A percentile compares a stretch with the other conserved stretches of the same genome.
These are phyloP conservation scores for Invenusta paracnida DNA, from an alignment of 2,888 invertebrate species.

Conservation along the genomic window DNA sequence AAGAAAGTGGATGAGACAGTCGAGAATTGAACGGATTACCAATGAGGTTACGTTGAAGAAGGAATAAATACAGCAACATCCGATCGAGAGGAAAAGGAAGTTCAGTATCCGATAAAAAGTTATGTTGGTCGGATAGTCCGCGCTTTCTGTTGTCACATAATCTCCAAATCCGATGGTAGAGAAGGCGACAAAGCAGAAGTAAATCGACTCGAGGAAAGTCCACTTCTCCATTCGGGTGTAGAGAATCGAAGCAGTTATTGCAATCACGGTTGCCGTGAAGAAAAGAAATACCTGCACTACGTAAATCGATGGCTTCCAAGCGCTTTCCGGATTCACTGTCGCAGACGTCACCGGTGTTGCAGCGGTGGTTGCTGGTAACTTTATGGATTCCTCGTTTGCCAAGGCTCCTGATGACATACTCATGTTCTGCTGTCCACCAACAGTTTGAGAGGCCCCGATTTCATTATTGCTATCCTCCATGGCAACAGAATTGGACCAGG, in stretches of 20 bases:
- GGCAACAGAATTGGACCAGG: neutral
- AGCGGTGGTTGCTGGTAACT: too few relatives aligned
- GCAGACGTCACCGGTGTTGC: neutral
- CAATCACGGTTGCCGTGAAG: neutral
- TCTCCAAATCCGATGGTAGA: neutral
- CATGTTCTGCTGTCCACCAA: neutral
- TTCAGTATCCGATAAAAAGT: neutral
- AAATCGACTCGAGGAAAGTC: neutral
- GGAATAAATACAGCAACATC: neutral
- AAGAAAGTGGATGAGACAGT: too few relatives aligned
- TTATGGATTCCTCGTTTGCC: neutral
- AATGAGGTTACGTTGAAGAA: neutral
- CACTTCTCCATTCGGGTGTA: neutral
- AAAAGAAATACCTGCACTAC: neutral
- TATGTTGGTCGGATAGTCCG: neutral
- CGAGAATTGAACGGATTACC: neutral
- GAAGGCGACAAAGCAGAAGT: neutral
- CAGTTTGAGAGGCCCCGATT: neutral
- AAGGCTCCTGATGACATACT: neutral
- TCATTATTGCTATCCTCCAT: neutral
- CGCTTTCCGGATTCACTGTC: neutral
- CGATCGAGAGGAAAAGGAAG: neutral
- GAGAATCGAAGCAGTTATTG: neutral
- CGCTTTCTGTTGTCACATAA: neutral
- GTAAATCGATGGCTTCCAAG: neutral